phyloP scores from a whole-genome alignment of 1,140 invertebrate genomes.

The Drosophila saltans region DNA sequence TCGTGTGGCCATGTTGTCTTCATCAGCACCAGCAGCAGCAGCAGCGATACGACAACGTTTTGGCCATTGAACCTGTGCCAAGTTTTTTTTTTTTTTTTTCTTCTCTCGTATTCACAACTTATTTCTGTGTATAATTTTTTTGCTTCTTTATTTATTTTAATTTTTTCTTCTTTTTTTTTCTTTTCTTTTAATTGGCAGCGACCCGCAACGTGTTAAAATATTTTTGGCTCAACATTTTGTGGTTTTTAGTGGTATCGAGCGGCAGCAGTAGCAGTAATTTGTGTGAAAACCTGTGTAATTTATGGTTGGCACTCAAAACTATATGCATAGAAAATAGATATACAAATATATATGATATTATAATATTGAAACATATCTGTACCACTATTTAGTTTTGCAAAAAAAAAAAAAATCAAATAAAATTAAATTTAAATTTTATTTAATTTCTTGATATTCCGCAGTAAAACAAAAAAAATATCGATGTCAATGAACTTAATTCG shows the following conservation, averaged over 20 bases:
- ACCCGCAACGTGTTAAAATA: conserved; percentile 24
- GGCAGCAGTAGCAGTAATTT: conserved; percentile 20
- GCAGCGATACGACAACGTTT: conserved; percentile 7
- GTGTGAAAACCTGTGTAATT: conserved; percentile 20
- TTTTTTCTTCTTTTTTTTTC: conserved; percentile 4
- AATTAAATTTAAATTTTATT: background rate
- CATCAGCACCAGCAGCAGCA: conserved; percentile 10
- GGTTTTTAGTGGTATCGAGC: conserved; percentile 8
- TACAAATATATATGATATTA: background rate
- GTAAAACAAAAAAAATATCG: background rate
- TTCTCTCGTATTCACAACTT: conserved; percentile 1
- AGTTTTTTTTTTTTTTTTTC: conserved; percentile 17
- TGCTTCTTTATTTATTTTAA: background rate
- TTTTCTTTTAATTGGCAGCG: conserved; percentile 20
- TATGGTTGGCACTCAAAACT: background rate
- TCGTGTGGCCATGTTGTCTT: conserved; percentile 15
- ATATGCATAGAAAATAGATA: background rate
- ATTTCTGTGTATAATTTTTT: conserved; percentile 17
- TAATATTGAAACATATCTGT: background rate
- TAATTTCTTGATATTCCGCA: background rate
- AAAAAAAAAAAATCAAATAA: background rate
- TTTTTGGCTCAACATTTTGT: conserved; percentile 19
- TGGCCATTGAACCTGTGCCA: conserved; percentile 33
- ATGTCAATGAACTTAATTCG: background rate
- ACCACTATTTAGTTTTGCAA: background rate